Percentiles rank a stretch among this genome's conserved stretches.
Conservation (phyloP, 2,113 vertebrate species). For the Leptosomus discolor region DNA sequence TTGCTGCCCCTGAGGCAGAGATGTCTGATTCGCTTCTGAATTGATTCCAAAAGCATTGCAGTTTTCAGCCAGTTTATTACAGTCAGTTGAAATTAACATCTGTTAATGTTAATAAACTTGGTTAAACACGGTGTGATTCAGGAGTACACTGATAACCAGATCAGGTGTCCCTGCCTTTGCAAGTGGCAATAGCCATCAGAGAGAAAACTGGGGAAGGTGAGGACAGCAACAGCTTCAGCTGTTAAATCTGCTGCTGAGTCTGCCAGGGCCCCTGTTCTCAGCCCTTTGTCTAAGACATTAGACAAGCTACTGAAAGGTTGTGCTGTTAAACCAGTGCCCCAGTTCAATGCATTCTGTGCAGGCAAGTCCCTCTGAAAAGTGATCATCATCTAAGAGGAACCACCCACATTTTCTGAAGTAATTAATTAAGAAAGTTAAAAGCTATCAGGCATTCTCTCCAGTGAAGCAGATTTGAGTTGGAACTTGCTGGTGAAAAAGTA, state of each 20-base stretch:
- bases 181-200: neutral
- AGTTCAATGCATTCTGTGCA: neutral
- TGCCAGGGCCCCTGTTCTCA: neutral
- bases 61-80: slow-evolving; percentile 1
- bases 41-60: neutral
- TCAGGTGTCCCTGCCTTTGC: neutral
- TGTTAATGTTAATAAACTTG: neutral
- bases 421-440: neutral
- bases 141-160: neutral
- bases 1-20: neutral
- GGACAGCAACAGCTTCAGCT: neutral
- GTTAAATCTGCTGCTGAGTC: neutral
- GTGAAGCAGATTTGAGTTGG: neutral
- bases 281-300: neutral
- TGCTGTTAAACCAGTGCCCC: neutral
- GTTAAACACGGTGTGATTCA: neutral
- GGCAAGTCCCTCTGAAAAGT: neutral
- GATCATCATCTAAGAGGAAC: neutral
- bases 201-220: neutral
- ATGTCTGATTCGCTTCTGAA: neutral
- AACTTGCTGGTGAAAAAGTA: neutral
- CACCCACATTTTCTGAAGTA: neutral
- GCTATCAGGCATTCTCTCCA: neutral
- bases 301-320: neutral
- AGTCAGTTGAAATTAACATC: slow-evolving; percentile 18